Evolutionary conservation across 2,888 invertebrate genomes (phyloP), one percentile per base, ranked within the genome.

Genomic region (Eustalomyia histrio): DNA sequence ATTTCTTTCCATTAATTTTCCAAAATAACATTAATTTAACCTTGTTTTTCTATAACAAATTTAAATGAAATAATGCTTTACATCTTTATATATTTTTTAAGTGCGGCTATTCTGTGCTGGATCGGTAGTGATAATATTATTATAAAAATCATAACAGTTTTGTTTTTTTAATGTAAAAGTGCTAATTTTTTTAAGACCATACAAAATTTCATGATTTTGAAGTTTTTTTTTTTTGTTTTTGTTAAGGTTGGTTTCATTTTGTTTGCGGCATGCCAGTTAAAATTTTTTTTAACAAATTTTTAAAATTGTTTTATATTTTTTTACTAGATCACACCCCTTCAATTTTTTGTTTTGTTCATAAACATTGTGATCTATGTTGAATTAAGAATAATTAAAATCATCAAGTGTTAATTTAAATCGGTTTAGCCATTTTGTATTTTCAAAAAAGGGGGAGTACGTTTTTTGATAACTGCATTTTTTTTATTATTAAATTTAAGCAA

Each of bases 271-370:
- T 43, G 67, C 55, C 57, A 43, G 55, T 35, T 67, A 5, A 47
- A n/a, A 3, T 5, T 47, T 47, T 55, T 29, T 24, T 14, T 39
- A 3, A 12, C 12, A 39, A 39, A 39, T 12, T 39, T 39, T 39
- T 18, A 1, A n/a, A 21, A 21, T 53, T 10, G 14, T 18, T 55
- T 68, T 17, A 53, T 55, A 10, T 53, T 29, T 16, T n/a, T 67
- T 16, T n/a, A 39, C 24, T 52, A 58, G 68, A 76, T 76, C 68
- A 64, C 76, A 63, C 76, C 76, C 72, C 58, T 76, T 80, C 69
- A 80, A 80, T 76, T 50, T 17, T 58, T 57, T 67, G 16, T 35
- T 29, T 10, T 63, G 9, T 47, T 10, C 33, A 33, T 12, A 16
- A 16, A 17, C 29, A 53, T 18, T 35, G 43, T 64, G 43, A 76